These are phyloP conservation scores for Hyperoplus immaculatus DNA, from an alignment of 2,797 vertebrate genomes.

Conservation along the genomic window DNA sequence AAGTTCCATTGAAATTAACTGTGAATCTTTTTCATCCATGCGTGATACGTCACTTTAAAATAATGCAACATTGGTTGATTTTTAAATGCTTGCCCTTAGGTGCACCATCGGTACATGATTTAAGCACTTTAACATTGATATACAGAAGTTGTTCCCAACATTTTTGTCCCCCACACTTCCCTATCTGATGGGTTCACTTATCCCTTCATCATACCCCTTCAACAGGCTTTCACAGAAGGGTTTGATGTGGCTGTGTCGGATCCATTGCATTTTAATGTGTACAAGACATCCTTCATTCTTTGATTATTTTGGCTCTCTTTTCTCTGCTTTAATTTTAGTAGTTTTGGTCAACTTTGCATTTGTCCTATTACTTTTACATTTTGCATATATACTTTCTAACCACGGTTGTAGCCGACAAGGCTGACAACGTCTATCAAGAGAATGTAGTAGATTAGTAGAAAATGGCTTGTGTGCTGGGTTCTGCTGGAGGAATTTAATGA, in stretches of 20 bases:
- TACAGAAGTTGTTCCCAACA: background rate
- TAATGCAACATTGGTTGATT: constrained; percentile 9
- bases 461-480: no score
- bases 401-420: no score
- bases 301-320: background rate
- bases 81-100: background rate
- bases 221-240: background rate
- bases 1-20: constrained; percentile 33
- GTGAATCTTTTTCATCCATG: background rate
- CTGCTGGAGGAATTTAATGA: no score
- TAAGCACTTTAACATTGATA: background rate
- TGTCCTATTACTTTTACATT: background rate
- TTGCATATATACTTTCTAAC: no score
- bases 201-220: no score
- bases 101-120: background rate
- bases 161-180: background rate
- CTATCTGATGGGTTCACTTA: background rate
- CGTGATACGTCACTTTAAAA: constrained; percentile 4
- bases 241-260: background rate
- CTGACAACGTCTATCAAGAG: no score
- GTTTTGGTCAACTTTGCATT: background rate
- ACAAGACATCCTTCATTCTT: background rate
- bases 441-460: no score
- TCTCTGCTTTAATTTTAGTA: background rate
- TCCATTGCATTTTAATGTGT: background rate